Conservation (phyloP, 2,113 vertebrate species). For the Lanius ludovicianus region DNA sequence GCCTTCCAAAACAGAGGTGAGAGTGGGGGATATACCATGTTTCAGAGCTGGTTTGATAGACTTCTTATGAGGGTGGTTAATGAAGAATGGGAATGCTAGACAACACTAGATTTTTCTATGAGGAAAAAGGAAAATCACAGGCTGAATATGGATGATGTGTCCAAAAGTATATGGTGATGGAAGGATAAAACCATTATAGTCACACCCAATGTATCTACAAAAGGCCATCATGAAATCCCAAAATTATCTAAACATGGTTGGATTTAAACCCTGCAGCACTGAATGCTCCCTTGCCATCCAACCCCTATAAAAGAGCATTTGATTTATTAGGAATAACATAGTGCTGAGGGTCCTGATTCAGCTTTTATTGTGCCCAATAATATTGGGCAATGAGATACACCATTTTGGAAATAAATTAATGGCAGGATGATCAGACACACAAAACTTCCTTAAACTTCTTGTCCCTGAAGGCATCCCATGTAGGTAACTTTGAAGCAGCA, state of each 20-base stretch:
- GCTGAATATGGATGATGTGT: background rate
- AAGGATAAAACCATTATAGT: background rate
- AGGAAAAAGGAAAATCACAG: background rate
- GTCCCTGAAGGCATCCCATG: background rate
- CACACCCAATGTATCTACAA: background rate
- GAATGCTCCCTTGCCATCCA: background rate
- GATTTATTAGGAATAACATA: background rate
- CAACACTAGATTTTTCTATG: background rate
- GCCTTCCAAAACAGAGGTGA: background rate
- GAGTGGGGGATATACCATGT: background rate
- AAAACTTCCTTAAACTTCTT: background rate
- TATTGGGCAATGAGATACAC: background rate
- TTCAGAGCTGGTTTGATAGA: background rate
- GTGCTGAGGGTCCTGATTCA: background rate
- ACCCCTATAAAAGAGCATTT: background rate
- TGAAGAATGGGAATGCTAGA: background rate
- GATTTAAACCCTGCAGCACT: background rate
- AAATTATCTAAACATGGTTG: background rate
- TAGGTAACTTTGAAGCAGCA: background rate
- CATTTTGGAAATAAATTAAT: background rate
- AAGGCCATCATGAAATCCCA: background rate
- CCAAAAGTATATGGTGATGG: background rate
- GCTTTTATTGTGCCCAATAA: background rate
- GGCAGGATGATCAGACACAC: background rate
- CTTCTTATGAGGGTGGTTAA: background rate